Conservation (phyloP, 2,797 vertebrate genomes). For the Glossophaga mutica region DNA sequence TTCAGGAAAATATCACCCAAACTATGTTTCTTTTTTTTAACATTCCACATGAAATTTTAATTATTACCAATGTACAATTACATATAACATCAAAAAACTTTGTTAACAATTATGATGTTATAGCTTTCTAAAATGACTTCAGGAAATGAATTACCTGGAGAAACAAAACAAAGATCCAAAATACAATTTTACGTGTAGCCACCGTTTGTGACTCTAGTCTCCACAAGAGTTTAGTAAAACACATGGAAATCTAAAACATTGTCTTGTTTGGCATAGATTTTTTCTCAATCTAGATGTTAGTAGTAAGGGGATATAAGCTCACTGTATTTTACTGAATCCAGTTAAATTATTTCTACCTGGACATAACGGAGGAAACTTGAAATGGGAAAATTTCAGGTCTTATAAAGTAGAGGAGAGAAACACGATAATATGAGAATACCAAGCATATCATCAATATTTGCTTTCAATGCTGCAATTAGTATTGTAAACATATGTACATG, state of each 20-base stretch:
- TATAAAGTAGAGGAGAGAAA: background rate
- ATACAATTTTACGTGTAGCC: background rate
- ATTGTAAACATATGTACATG: background rate
- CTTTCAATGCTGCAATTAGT: background rate
- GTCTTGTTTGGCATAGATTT: background rate
- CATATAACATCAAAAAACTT: background rate
- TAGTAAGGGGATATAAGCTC: background rate
- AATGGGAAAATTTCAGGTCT: background rate
- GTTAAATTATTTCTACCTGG: background rate
- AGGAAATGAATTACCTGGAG: background rate
- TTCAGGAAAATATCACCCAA: background rate
- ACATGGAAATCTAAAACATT: background rate
- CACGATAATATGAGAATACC: background rate
- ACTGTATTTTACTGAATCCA: background rate
- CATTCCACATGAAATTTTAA: background rate
- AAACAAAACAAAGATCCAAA: background rate
- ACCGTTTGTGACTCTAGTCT: background rate
- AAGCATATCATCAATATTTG: background rate
- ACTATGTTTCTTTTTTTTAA: conserved; percentile 9
- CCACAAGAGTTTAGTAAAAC: background rate
- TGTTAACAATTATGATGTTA: background rate
- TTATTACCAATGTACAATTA: background rate
- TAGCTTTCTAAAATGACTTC: conserved; percentile 12
- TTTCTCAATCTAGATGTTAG: background rate
- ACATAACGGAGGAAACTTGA: background rate